Conservation (phyloP, 2,797 vertebrate species). For the Ctenosaura bakeri region DNA sequence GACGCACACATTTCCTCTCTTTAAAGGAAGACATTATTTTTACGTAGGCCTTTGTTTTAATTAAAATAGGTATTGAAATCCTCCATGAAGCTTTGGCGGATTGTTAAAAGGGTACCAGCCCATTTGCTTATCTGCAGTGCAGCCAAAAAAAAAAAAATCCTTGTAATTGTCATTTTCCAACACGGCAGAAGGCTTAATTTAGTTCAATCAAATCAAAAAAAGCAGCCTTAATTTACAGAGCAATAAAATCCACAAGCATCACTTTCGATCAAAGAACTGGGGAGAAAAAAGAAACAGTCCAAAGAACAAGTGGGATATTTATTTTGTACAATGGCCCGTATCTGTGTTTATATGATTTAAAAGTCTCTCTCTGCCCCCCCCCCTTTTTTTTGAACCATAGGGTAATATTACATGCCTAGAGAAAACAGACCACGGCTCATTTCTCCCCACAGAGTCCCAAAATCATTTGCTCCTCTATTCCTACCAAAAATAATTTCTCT, state of each 20-base stretch:
- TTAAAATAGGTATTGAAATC: constrained; percentile 87
- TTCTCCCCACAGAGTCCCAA: constrained; percentile 88
- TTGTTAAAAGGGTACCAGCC: constrained; percentile 75
- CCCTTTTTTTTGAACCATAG: constrained; percentile 76
- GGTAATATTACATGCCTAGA: constrained; percentile 88
- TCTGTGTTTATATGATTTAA: constrained; percentile 90
- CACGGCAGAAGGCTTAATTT: constrained; percentile 83
- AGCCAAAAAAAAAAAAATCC: constrained; percentile 69
- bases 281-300: constrained; percentile 72
- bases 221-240: constrained; percentile 84
- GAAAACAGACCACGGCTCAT: constrained; percentile 88
- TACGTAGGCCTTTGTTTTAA: constrained; percentile 84
- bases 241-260: constrained; percentile 81
- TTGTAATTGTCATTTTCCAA: constrained; percentile 77
- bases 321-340: constrained; percentile 93
- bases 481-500: constrained; percentile 84
- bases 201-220: constrained; percentile 86
- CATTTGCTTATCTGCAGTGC: constrained; percentile 74
- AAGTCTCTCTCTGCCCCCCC: constrained; percentile 76
- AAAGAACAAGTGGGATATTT: constrained; percentile 89
- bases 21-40: constrained; percentile 82
- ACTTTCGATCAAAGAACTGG: constrained; percentile 83
- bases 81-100: constrained; percentile 82
- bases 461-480: constrained; percentile 86
- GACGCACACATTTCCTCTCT: constrained; percentile 76